phyloP scores from a whole-genome alignment of 1,140 invertebrate genomes.

The Mesaphorura yosii region DNA sequence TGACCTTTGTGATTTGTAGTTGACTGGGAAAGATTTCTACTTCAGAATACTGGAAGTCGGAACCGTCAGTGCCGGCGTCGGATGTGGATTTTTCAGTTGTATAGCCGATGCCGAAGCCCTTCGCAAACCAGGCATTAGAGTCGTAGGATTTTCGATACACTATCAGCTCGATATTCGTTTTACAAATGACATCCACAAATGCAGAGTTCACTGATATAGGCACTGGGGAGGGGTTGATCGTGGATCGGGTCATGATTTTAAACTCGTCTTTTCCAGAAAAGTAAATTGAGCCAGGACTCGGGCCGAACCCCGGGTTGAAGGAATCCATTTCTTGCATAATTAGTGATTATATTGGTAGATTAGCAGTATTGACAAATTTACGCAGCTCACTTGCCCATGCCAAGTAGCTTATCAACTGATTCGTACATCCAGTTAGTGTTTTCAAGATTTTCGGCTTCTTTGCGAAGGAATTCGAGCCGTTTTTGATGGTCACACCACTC shows the following conservation, averaged over 20 bases:
- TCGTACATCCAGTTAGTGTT: conserved; percentile 31
- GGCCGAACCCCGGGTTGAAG: background rate
- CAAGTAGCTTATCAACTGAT: conserved; percentile 26
- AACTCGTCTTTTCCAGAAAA: conserved; percentile 15
- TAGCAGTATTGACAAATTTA: too few species aligned
- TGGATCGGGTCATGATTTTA: background rate
- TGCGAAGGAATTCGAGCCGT: conserved; percentile 17
- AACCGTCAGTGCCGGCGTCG: too few species aligned
- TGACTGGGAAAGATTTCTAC: too few species aligned
- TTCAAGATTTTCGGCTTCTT: conserved; percentile 26
- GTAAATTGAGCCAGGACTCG: conserved; percentile 3
- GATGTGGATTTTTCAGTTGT: conserved; percentile 6
- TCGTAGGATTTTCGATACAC: conserved; percentile 14
- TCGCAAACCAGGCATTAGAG: conserved; percentile 15
- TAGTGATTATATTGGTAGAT: too few species aligned
- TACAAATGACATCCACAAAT: conserved; percentile 1
- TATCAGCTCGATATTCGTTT: conserved; percentile 12
- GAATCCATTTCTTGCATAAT: background rate
- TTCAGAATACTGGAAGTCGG: too few species aligned
- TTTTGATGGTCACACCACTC: conserved; percentile 20
- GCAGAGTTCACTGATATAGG: background rate
- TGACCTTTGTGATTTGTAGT: too few species aligned
- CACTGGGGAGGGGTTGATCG: too few species aligned
- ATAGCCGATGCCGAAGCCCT: conserved; percentile 6
- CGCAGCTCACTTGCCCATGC: background rate